Evolutionary conservation across 2,113 vertebrate species (phyloP).

Genomic region (Australoheros scitulus): DNA sequence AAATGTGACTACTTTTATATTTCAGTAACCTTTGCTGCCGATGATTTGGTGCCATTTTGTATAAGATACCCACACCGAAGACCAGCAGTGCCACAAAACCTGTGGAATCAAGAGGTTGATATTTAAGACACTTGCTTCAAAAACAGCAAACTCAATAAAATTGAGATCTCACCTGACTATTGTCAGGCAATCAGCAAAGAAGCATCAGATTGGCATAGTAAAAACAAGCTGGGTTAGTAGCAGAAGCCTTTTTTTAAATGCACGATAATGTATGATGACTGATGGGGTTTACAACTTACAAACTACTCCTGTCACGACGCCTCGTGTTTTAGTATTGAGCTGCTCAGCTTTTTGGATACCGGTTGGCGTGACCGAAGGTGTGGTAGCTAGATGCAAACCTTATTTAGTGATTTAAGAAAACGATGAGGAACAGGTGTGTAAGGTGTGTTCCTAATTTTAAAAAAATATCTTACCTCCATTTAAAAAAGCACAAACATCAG

Average conservation of each 20-base stretch:
- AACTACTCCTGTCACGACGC: rapidly evolving
- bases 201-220: background rate
- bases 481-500: background rate
- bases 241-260: background rate
- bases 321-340: background rate
- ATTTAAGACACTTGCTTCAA: background rate
- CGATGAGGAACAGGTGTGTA: background rate
- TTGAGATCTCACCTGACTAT: conserved; percentile 2
- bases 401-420: background rate
- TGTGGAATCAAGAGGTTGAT: background rate
- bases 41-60: background rate
- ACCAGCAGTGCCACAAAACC: background rate
- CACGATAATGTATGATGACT: background rate
- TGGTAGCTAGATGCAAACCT: background rate
- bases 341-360: background rate
- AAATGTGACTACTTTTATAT: background rate
- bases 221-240: background rate
- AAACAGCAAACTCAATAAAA: background rate
- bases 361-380: background rate
- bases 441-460: background rate
- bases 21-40: background rate
- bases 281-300: background rate
- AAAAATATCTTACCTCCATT: background rate
- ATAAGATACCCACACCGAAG: rapidly evolving
- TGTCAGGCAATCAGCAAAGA: background rate